Conservation (phyloP, 2,888 invertebrate species). For the Sisyra nigra region DNA sequence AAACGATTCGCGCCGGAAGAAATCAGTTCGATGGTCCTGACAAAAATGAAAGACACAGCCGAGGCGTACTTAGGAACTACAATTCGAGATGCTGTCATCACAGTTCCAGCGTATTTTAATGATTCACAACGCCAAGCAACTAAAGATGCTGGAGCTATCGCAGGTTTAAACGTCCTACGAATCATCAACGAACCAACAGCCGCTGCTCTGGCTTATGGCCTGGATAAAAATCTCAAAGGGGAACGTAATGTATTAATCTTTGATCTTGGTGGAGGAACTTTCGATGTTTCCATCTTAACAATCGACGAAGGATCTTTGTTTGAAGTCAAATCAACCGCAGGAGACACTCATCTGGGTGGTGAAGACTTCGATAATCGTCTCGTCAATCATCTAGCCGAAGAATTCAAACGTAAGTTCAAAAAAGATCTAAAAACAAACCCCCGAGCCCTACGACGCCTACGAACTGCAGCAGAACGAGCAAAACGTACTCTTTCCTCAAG, state of each 20-base stretch:
- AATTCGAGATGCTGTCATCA: constrained; percentile 55
- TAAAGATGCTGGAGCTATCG: constrained; percentile 50
- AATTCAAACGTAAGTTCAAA: constrained; percentile 53
- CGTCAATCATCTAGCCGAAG: constrained; percentile 50
- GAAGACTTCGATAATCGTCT: constrained; percentile 39
- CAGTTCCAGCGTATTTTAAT: constrained; percentile 65
- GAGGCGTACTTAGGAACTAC: constrained; percentile 49
- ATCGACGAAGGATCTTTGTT: constrained; percentile 41
- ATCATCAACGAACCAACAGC: constrained; percentile 49
- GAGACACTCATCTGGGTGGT: constrained; percentile 32
- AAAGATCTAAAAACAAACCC: constrained; percentile 50
- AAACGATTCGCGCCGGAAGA: constrained; percentile 54
- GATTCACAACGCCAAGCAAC: constrained; percentile 50
- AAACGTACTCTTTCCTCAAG: constrained; percentile 63
- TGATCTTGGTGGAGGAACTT: constrained; percentile 40
- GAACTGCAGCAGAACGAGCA: constrained; percentile 65
- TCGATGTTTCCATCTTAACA: constrained; percentile 49
- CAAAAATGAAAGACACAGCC: constrained; percentile 45
- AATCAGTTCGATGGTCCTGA: constrained; percentile 49
- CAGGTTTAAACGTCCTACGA: constrained; percentile 46
- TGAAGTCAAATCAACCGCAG: constrained; percentile 36
- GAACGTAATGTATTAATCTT: constrained; percentile 33
- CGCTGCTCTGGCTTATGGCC: constrained; percentile 40
- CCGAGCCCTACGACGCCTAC: constrained; percentile 47
- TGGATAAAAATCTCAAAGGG: constrained; percentile 25